Evolutionary conservation across 2,797 vertebrate species (phyloP).

Genomic region (Lagorchestes hirsutus): DNA sequence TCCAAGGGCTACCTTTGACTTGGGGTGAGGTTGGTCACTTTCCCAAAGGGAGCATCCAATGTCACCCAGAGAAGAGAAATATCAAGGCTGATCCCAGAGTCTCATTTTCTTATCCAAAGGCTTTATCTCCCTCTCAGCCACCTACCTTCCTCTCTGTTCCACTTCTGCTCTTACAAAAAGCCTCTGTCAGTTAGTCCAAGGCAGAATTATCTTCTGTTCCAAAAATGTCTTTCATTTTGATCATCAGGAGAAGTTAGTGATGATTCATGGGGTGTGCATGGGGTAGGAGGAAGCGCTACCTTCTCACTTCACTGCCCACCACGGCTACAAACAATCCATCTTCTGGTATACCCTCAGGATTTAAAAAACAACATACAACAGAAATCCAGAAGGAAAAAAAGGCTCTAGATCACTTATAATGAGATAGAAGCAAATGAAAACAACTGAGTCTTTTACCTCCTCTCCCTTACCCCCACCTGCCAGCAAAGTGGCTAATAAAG

Average conservation of each 20-base stretch:
- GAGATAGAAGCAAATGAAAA: neutral
- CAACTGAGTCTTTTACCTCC: neutral
- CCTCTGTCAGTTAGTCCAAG: constrained; percentile 60
- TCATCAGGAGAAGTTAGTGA: constrained; percentile 58
- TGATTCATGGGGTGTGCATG: constrained; percentile 59
- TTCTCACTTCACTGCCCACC: constrained; percentile 44
- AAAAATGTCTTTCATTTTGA: constrained; percentile 65
- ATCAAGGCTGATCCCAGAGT: neutral
- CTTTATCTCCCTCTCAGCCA: neutral
- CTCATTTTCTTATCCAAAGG: neutral
- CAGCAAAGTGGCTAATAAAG: neutral
- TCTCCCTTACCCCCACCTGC: neutral
- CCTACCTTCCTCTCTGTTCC: neutral
- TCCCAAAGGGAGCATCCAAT: neutral
- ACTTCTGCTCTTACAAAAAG: constrained; percentile 21
- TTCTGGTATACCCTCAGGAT: neutral
- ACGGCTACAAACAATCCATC: neutral
- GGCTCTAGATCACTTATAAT: neutral
- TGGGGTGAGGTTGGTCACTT: neutral
- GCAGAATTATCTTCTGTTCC: constrained; percentile 46
- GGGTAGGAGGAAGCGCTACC: neutral
- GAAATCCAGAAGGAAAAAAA: neutral
- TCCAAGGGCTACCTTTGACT: neutral
- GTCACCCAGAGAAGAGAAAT: neutral
- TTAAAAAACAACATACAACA: neutral